Percentiles rank a stretch among this genome's conserved stretches.
phyloP scores from a whole-genome alignment of 2,113 vertebrate species.

The Austrofundulus limnaeus region DNA sequence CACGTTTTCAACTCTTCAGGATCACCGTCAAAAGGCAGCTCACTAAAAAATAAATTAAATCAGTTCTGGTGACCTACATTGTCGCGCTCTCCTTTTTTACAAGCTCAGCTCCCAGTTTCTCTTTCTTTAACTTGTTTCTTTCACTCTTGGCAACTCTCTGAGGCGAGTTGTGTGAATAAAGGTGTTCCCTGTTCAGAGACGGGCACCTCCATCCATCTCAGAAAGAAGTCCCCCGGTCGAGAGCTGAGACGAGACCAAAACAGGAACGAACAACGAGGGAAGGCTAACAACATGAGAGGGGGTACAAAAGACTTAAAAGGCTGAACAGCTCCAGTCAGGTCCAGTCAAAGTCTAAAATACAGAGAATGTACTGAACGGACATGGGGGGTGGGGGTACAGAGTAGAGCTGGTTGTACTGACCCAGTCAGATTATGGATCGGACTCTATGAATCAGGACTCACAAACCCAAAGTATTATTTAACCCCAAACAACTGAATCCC shows the following conservation, averaged over 20 bases:
- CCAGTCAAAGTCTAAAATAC: no score
- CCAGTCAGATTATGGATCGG: no score
- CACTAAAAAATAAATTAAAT: conserved; percentile 14
- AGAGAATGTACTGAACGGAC: no score
- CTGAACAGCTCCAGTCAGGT: no score
- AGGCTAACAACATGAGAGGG: background rate
- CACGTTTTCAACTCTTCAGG: conserved; percentile 4
- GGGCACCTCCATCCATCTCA: conserved; percentile 28
- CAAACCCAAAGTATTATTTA: no score
- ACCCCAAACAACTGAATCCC: no score
- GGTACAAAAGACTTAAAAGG: no score
- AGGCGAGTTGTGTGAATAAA: conserved; percentile 41
- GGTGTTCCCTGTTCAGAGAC: conserved; percentile 57
- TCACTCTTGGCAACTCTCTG: background rate
- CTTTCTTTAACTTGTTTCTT: background rate
- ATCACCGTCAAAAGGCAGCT: conserved; percentile 22
- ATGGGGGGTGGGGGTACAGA: no score
- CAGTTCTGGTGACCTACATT: conserved; percentile 18
- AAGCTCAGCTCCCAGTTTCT: background rate
- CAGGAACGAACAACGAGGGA: conserved; percentile 1
- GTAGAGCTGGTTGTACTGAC: no score
- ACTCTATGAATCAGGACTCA: no score
- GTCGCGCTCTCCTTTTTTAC: conserved; percentile 1
- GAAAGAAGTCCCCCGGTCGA: conserved; percentile 35
- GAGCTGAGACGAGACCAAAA: conserved; percentile 42